A percentile compares a stretch with the other conserved stretches of the same genome.
Evolutionary conservation across 2,113 vertebrate genomes (phyloP).

Genomic region (Fregata magnificens): DNA sequence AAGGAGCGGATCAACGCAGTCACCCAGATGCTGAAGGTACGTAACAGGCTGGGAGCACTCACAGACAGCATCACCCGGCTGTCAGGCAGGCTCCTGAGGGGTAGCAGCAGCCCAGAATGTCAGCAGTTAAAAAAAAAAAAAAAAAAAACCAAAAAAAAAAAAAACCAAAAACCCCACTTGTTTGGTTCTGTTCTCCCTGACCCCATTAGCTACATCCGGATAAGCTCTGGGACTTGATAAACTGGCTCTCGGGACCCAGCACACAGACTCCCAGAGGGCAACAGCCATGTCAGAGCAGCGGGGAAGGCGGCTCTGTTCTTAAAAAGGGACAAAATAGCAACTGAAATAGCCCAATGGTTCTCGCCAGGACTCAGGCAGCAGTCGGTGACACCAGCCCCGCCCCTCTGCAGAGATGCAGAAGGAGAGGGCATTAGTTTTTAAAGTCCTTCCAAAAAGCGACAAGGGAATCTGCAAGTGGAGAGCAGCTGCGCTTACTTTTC

Average conservation of each 20-base stretch:
- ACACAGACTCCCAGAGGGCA: neutral
- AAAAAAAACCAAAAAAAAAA: neutral
- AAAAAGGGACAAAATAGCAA: neutral
- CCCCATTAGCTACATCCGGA: neutral
- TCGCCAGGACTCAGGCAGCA: neutral
- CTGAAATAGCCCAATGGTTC: neutral
- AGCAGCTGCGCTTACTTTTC: constrained; percentile 84
- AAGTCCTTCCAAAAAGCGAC: neutral
- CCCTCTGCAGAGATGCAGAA: neutral
- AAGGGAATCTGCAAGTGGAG: neutral
- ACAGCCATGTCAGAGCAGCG: neutral
- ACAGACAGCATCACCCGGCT: neutral
- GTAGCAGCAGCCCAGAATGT: neutral
- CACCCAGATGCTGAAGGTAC: neutral
- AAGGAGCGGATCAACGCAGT: neutral
- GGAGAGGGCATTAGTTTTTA: neutral
- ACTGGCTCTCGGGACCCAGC: neutral
- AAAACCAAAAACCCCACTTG: neutral
- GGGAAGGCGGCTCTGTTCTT: neutral
- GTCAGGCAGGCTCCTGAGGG: fast-evolving
- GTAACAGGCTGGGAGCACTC: neutral
- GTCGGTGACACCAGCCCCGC: fast-evolving
- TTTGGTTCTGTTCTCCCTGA: neutral
- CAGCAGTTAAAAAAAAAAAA: neutral
- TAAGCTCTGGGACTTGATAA: neutral